Percentiles rank a stretch among this genome's conserved stretches.
These are phyloP conservation scores for Meta bourneti DNA, from an alignment of 2,888 invertebrate species.

Conservation along the genomic window DNA sequence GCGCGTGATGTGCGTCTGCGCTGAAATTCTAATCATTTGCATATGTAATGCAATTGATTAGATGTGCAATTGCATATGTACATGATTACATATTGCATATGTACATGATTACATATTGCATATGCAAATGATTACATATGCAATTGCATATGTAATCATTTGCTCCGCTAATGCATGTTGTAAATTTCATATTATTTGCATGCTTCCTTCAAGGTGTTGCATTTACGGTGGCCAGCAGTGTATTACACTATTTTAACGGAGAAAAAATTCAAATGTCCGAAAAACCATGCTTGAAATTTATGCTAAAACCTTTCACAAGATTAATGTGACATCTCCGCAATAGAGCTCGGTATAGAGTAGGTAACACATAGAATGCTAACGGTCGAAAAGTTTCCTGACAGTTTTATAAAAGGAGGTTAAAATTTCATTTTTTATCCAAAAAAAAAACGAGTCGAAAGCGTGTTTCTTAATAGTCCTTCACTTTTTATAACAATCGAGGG, in stretches of 20 bases:
- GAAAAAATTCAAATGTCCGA: neutral
- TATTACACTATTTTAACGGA: neutral
- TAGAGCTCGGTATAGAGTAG: constrained; percentile 48
- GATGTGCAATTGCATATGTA: no score
- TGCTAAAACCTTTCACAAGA: neutral
- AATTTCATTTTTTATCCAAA: constrained; percentile 59
- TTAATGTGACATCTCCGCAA: constrained; percentile 59
- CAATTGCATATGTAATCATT: no score
- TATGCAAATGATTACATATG: no score
- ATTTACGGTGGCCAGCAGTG: no score
- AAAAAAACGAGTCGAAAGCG: constrained; percentile 17
- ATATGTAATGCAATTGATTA: no score
- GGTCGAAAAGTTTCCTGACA: constrained; percentile 44
- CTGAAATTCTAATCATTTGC: no score
- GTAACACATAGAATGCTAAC: constrained; percentile 35
- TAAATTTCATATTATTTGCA: no score
- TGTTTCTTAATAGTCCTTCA: constrained; percentile 24
- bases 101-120: no score
- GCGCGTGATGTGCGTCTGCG: no score
- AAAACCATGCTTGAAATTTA: neutral
- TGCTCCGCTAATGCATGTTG: no score
- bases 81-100: no score
- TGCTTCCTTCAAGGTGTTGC: no score
- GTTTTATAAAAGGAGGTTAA: neutral
- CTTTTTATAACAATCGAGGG: neutral